Percentiles rank a stretch among this genome's conserved stretches.
Evolutionary conservation across 2,888 invertebrate genomes (phyloP).

Genomic region (Eubasilissa splendida): DNA sequence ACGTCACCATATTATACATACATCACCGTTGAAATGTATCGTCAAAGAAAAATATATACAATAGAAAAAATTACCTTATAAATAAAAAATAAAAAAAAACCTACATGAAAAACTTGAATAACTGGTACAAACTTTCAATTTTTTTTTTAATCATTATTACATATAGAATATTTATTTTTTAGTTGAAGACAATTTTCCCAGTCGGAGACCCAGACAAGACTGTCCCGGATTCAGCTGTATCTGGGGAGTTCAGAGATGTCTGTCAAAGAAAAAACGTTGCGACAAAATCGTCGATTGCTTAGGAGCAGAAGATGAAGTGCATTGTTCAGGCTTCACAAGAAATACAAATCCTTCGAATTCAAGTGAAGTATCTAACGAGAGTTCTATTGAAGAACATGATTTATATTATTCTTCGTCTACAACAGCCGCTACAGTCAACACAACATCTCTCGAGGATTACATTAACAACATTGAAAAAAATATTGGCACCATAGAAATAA

Average conservation of each 20-base stretch:
- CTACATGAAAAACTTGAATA: no score
- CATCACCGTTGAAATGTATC: no score
- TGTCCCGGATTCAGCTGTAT: slow-evolving; percentile 85
- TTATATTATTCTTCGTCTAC: background rate
- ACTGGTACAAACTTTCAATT: no score
- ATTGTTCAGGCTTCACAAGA: slow-evolving; percentile 69
- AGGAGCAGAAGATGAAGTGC: slow-evolving; percentile 85
- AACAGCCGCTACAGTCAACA: background rate
- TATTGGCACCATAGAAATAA: background rate
- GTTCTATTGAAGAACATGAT: slow-evolving; percentile 3
- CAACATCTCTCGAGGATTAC: slow-evolving; percentile 4
- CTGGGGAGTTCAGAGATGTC: slow-evolving; percentile 78
- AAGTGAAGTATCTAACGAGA: background rate
- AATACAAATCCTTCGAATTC: background rate
- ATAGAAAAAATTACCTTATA: no score
- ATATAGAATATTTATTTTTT: slow-evolving; percentile 58
- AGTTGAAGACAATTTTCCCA: slow-evolving; percentile 70
- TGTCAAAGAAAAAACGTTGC: slow-evolving; percentile 78
- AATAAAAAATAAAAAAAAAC: no score
- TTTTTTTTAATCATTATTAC: no score
- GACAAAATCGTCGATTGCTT: slow-evolving; percentile 84
- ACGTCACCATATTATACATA: no score
- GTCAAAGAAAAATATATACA: no score
- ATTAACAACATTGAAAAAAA: slow-evolving; percentile 18
- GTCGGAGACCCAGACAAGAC: slow-evolving; percentile 69